Percentiles rank a stretch among this genome's conserved stretches.
These are phyloP conservation scores for Lophotis ruficrista DNA, from an alignment of 2,113 vertebrate species.

Conservation along the genomic window DNA sequence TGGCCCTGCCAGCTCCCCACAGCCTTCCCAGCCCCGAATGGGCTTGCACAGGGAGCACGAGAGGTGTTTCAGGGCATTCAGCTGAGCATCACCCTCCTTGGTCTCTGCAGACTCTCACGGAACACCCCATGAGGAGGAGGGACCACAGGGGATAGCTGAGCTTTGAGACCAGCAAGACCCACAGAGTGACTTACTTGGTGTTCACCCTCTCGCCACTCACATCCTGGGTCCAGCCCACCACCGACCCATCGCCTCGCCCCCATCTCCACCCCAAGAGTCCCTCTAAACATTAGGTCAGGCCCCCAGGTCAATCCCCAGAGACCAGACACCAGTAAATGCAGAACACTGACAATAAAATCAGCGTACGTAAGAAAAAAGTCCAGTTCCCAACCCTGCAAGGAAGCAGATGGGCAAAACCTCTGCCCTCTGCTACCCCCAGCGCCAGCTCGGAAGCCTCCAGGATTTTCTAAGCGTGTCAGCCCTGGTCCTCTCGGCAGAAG, in stretches of 20 bases:
- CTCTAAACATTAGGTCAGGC: neutral
- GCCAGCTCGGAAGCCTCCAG: neutral
- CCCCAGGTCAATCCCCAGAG: neutral
- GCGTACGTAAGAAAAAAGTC: accelerated
- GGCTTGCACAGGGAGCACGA: neutral
- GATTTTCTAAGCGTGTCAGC: neutral
- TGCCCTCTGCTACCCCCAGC: neutral
- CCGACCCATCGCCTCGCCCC: accelerated
- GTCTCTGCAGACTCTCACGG: neutral
- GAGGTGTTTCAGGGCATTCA: too few species aligned
- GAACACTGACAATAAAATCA: neutral
- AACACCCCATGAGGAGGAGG: neutral
- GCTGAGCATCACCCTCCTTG: neutral
- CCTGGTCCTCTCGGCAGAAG: neutral
- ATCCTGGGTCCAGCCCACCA: neutral
- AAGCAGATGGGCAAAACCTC: neutral
- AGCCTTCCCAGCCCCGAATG: neutral
- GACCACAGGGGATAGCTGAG: neutral
- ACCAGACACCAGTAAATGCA: neutral
- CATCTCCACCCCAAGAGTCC: neutral
- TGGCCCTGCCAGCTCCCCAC: neutral
- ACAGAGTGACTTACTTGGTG: neutral
- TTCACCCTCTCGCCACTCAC: neutral
- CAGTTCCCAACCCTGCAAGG: neutral
- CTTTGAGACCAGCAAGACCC: neutral